Percentiles rank a stretch among this genome's conserved stretches.
Conservation (phyloP, 2,113 vertebrate species). For the Tragelaphus scriptus region DNA sequence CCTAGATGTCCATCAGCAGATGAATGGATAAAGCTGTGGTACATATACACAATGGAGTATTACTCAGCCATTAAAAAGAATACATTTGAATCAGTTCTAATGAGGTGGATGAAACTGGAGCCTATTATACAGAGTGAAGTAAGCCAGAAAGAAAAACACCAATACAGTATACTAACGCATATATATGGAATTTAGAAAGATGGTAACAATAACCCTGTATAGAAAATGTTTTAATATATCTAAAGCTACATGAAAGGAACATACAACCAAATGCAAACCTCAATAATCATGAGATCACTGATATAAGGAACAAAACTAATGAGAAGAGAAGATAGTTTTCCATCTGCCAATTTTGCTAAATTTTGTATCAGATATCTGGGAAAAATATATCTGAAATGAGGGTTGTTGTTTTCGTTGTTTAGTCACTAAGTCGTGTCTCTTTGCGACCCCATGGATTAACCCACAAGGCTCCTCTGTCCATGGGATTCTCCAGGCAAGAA, state of each 20-base stretch:
- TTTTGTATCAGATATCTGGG: not conserved
- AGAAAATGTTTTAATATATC: not conserved
- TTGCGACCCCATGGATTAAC: not conserved
- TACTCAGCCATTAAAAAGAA: no score
- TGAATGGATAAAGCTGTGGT: no score
- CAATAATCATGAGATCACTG: not conserved
- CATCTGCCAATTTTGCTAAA: not conserved
- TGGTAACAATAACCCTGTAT: not conserved
- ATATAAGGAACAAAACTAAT: constrained; percentile 3
- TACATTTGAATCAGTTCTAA: no score
- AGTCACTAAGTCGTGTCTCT: not conserved
- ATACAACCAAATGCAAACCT: not conserved
- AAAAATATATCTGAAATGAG: not conserved
- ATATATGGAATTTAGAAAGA: no score
- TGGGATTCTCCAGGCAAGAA: not conserved
- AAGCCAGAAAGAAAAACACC: no score
- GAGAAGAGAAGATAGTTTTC: not conserved
- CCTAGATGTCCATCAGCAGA: no score
- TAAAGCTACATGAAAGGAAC: not conserved
- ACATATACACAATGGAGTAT: no score
- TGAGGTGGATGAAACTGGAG: no score
- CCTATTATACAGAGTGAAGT: no score
- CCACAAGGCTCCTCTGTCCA: not conserved
- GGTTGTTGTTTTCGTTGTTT: not conserved
- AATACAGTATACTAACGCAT: no score